phyloP scores from a whole-genome alignment of 2,113 vertebrate species.

The Ameiurus melas region DNA sequence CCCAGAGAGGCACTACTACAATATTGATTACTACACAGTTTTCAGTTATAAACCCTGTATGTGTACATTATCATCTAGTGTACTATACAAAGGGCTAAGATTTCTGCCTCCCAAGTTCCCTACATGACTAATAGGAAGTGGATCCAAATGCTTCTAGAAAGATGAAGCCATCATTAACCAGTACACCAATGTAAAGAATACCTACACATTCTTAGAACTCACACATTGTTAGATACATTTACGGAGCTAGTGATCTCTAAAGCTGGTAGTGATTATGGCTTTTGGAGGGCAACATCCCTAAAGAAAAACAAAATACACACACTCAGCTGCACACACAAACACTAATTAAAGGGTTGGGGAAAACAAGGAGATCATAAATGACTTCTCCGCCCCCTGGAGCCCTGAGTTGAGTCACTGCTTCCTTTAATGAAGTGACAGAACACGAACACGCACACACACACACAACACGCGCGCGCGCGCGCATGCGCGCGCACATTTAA shows the following conservation, averaged over 20 bases:
- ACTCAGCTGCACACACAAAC: constrained; percentile 32
- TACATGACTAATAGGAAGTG: neutral
- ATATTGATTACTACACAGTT: neutral
- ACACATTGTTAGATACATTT: constrained; percentile 33
- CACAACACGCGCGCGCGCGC: no score
- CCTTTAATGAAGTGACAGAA: constrained; percentile 39
- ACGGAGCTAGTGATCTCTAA: constrained; percentile 37
- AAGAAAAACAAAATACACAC: constrained; percentile 30
- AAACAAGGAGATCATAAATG: constrained; percentile 37
- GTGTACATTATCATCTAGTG: neutral
- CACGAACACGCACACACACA: constrained; percentile 21
- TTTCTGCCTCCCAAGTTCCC: neutral
- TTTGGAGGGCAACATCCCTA: constrained; percentile 35
- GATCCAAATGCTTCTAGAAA: neutral
- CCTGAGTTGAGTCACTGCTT: constrained; percentile 46
- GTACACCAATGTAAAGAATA: neutral
- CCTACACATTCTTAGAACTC: neutral
- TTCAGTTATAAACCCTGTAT: neutral
- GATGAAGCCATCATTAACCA: neutral
- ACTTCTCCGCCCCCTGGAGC: constrained; percentile 44
- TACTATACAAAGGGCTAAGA: neutral
- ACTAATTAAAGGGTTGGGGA: constrained; percentile 46
- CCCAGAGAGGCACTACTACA: neutral
- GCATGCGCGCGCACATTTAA: no score
- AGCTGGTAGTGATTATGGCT: constrained; percentile 19